Base-by-base conservation (phyloP, 2,797 vertebrate species). In the Acipenser transmontanus region DNA sequence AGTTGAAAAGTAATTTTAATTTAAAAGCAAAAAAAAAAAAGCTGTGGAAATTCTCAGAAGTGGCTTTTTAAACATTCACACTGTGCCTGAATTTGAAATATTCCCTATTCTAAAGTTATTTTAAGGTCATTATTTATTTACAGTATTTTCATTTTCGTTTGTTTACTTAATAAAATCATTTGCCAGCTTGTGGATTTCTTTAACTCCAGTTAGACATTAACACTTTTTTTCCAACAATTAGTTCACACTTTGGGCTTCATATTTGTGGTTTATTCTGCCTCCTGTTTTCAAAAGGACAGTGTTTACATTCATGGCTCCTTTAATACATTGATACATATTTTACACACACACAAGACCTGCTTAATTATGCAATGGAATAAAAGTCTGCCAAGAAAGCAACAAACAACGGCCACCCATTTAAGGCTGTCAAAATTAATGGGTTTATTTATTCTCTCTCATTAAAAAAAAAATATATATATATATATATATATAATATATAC, bases 201-300 rank as follows among this genome's bases (percentile, higher is more conserved):
- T 70, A 50, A 59, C 59, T 70, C 47, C 47, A 66, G 64, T 13
- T 66, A 70, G 64, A 66, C 68, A 66, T 63, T 70, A 49, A 57
- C 60, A 69, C 4, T 20, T 69, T 66, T 66, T 66, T 66, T 62
- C 68, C 59, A 69, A 69, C 64, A 69, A 69, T 69, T 69, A 69
- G 14, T 69, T 69, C 14, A 66, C 59, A 69, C 64, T 69, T 65
- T 56, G 13, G 50, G 51, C 47, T 62, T 14, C 65, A 62, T 62
- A 20, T 9, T 63, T 17, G 63, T 52, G 49, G 59, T 48, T 66
- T 62, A 69, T 54, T 69, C 47, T 62, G 20, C 13, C 68, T 65
- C 61, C 50, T 12, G 61, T 62, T 68, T 62, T 69, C 57, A 61
- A 61, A 50, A 65, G 14, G 57, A 60, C 68, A 66, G 13, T 20